Percentiles rank a stretch among this genome's conserved stretches.
phyloP scores from a whole-genome alignment of 2,888 invertebrate species.

The Oeneis ivallda region DNA sequence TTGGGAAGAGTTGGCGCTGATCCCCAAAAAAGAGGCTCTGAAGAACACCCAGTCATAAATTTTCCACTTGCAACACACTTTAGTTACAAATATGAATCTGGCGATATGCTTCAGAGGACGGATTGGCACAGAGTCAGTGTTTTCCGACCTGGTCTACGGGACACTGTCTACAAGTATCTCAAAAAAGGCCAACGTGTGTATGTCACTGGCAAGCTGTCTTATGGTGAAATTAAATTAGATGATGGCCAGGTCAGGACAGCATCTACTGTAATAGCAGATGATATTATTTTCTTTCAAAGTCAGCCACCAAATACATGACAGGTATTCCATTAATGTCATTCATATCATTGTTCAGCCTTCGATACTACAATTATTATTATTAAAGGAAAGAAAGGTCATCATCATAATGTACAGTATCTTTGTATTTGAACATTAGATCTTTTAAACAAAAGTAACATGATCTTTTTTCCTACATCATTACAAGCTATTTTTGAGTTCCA shows the following conservation, averaged over 20 bases:
- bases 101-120: conserved; percentile 91
- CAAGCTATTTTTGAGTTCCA: too few relatives aligned
- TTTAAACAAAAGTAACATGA: too few relatives aligned
- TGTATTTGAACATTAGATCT: too few relatives aligned
- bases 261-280: conserved; percentile 93
- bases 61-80: conserved; percentile 95
- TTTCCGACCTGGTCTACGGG: conserved; percentile 91
- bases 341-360: too few relatives aligned
- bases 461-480: too few relatives aligned
- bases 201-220: conserved; percentile 90
- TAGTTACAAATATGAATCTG: conserved; percentile 90
- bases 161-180: conserved; percentile 88
- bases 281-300: conserved; percentile 89
- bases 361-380: too few relatives aligned
- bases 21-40: conserved; percentile 91
- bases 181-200: conserved; percentile 93
- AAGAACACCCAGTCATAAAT: conserved; percentile 91
- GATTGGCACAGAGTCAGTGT: conserved; percentile 96
- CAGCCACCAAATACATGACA: conserved; percentile 40
- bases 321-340: not conserved
- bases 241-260: conserved; percentile 86
- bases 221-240: conserved; percentile 91
- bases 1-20: conserved; percentile 94
- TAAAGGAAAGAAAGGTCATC: too few relatives aligned
- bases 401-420: too few relatives aligned